phyloP scores from a whole-genome alignment of 2,797 vertebrate genomes.

The Arrhamphus sclerolepis region DNA sequence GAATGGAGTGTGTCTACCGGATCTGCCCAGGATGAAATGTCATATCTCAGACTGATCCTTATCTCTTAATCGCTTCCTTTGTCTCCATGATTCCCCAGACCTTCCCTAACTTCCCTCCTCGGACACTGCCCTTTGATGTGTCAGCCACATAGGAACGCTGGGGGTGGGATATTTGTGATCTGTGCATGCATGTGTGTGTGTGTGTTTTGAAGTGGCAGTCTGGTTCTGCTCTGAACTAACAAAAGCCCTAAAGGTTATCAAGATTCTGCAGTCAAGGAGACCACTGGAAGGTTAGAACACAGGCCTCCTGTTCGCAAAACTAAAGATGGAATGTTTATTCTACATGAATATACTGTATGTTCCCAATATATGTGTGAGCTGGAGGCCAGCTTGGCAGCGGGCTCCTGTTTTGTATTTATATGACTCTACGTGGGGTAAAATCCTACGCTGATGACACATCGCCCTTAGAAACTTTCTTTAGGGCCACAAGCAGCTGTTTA shows the following conservation, averaged over 20 bases:
- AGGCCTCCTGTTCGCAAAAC: constrained; percentile 20
- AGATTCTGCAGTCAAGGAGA: constrained; percentile 44
- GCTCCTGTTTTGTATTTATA: constrained; percentile 18
- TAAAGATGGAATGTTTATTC: constrained; percentile 12
- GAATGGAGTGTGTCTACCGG: constrained; percentile 90
- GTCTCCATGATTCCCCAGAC: constrained; percentile 91
- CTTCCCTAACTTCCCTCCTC: constrained; percentile 88
- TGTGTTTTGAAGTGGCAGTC: constrained; percentile 62
- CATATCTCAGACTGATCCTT: constrained; percentile 94
- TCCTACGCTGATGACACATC: constrained; percentile 43
- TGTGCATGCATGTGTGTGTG: constrained; percentile 51
- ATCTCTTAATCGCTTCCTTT: constrained; percentile 98
- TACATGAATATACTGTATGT: constrained; percentile 1
- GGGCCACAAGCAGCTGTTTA: constrained; percentile 81
- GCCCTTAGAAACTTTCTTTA: constrained; percentile 45
- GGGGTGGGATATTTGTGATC: constrained; percentile 71
- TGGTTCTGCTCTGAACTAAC: constrained; percentile 72
- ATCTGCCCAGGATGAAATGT: constrained; percentile 96
- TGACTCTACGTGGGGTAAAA: constrained; percentile 28
- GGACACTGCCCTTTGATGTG: constrained; percentile 92
- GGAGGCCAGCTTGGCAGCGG: constrained; percentile 28
- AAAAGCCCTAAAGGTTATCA: constrained; percentile 72
- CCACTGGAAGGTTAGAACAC: constrained; percentile 37
- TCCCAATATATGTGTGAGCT: constrained; percentile 15
- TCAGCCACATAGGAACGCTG: constrained; percentile 80